Base-by-base conservation (phyloP, 2,797 vertebrate species). In the Gymnodraco acuticeps region DNA sequence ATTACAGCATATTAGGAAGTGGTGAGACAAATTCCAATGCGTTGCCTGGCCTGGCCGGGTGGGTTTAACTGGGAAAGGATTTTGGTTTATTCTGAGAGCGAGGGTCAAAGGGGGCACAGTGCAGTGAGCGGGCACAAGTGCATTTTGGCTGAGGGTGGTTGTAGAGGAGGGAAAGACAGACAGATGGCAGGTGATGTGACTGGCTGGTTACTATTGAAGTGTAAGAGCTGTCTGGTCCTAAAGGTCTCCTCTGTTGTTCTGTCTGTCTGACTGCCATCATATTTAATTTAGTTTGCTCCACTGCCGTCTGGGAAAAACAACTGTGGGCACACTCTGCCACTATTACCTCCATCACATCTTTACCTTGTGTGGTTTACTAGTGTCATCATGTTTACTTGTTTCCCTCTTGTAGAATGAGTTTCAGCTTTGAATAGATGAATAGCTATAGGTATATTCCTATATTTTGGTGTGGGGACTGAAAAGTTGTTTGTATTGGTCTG, bases 1-100 rank as follows among this genome's bases (percentile, higher is more conserved):
- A 92, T 88, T 89, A 87, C 5, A 77, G 33, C 52, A 73, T 84
- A 83, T 90, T 90, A 76, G 50, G 56, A 82, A 64, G 45, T 77
- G 60, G 33, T 78, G 73, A 85, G 56, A 86, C 77, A 81, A 81
- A 88, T 79, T 80, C 71, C 79, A 85, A 2, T 31, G 11, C 68
- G 69, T 79, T 69, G 23, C 23, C 23, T 27, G 33, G 23, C 23
- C 23, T 27, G 33, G 8, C 8, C 8, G 63, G 66, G 17, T 74
- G 69, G 71, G 61, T 73, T 87, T 79, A 87, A 75, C 20, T 77
- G 56, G 78, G 63, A 68, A 64, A 41, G 64, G 75, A 60, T 77
- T 88, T 76, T 50, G 67, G 63, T 82, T 76, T 74, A 60, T 65
- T 59, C 61, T 69, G 56, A 27, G 38, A 69, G 46, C n/a, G 1